A percentile compares a stretch with the other conserved stretches of the same genome.
These are phyloP conservation scores for Lobophora halterata DNA, from an alignment of 2,888 invertebrate species.

Conservation along the genomic window DNA sequence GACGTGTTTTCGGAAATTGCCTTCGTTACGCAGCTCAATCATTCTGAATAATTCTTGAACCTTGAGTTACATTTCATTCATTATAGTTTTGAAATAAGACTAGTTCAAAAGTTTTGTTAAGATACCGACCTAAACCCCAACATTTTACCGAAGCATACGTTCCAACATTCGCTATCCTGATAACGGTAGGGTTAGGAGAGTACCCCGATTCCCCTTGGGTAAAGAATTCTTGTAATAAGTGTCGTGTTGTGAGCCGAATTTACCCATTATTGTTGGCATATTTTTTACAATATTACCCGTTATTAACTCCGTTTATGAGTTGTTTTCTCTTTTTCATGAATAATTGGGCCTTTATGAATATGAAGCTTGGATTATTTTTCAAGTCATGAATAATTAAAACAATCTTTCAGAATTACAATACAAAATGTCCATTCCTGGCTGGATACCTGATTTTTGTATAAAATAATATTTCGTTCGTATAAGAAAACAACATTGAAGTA, in stretches of 20 bases:
- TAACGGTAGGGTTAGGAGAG: constrained; percentile 31
- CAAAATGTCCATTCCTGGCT: no score
- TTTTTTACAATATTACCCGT: constrained; percentile 27
- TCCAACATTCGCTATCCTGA: constrained; percentile 19
- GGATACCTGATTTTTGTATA: no score
- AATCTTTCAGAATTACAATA: background rate
- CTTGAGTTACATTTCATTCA: no score
- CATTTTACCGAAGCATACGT: constrained; percentile 11
- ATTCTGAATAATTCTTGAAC: no score
- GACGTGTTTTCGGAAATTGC: no score
- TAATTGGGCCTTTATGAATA: constrained; percentile 5
- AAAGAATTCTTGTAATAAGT: constrained; percentile 40
- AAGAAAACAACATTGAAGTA: no score
- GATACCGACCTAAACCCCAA: constrained; percentile 7
- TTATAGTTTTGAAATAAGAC: no score
- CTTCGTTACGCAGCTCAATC: no score
- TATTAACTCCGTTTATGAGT: constrained; percentile 22
- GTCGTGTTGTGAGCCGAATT: constrained; percentile 28
- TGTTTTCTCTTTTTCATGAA: constrained; percentile 11
- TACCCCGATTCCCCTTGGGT: constrained; percentile 31
- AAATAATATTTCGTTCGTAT: no score
- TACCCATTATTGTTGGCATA: constrained; percentile 25
- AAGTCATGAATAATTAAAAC: background rate
- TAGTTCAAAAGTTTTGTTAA: constrained; percentile 9
- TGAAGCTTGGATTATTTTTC: background rate